These are phyloP conservation scores for Euzetes globulus DNA, from an alignment of 2,888 invertebrate genomes.

Conservation along the genomic window DNA sequence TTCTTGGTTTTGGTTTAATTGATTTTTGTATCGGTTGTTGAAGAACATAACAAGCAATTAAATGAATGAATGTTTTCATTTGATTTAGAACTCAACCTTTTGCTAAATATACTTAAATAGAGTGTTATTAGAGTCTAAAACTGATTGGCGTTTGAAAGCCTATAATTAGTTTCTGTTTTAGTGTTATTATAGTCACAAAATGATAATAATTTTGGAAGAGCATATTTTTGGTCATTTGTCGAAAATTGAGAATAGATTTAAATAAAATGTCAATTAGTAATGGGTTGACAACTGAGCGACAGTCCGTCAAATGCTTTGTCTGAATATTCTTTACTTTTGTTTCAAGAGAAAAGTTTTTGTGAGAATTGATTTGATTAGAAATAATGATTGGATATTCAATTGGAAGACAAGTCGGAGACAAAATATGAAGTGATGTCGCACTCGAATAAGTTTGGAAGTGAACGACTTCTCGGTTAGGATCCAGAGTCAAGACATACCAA, in stretches of 20 bases:
- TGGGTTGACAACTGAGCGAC: neutral
- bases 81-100: no score
- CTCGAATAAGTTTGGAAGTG: neutral
- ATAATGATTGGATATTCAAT: neutral
- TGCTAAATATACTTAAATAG: no score
- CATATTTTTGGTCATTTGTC: neutral
- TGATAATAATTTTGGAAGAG: no score
- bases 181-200: no score
- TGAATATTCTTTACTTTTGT: no score
- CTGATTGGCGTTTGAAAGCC: no score
- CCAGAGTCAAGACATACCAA: neutral
- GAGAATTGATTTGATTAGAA: neutral
- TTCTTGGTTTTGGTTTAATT: no score
- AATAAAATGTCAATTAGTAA: neutral
- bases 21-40: no score
- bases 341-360: neutral
- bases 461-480: neutral
- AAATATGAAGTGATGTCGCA: neutral
- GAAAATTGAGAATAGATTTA: neutral
- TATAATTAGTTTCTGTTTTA: no score
- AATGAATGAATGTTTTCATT: no score
- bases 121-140: no score
- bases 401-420: neutral
- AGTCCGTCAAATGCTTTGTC: neutral
- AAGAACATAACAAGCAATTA: no score